phyloP scores from a whole-genome alignment of 2,888 invertebrate genomes.

The Drepanosiphum platanoidis region DNA sequence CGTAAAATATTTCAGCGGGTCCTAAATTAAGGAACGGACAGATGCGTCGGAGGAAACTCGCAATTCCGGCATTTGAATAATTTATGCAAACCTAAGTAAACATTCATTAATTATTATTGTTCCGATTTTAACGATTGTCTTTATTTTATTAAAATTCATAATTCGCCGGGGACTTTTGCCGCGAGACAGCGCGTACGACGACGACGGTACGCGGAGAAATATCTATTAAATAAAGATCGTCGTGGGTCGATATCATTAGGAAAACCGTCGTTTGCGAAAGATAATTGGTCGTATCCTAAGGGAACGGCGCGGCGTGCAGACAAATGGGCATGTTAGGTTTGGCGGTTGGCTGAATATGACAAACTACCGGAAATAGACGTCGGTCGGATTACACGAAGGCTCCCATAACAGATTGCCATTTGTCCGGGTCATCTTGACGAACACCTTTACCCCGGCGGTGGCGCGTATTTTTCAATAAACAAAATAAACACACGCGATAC shows the following conservation, averaged over 20 bases:
- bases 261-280: slow-evolving; percentile 11
- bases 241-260: slow-evolving; percentile 19
- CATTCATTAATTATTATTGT: not conserved
- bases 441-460: not conserved
- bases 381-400: slow-evolving; percentile 21
- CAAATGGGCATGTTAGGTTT: not conserved
- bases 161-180: not conserved
- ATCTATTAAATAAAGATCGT: not conserved
- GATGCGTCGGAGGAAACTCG: not conserved
- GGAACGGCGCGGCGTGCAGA: not conserved
- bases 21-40: not conserved
- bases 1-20: not conserved
- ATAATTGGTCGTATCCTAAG: not conserved
- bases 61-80: not conserved
- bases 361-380: slow-evolving; percentile 10
- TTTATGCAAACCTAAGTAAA: not conserved
- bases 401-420: slow-evolving; percentile 36
- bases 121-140: not conserved
- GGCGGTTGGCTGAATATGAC: slow-evolving; percentile 12
- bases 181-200: not conserved
- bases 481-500: too few relatives aligned
- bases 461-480: too few relatives aligned
- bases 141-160: not conserved
- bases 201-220: not conserved
- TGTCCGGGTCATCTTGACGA: slow-evolving; percentile 12